Percentiles rank a stretch among this genome's conserved stretches.
Evolutionary conservation across 1,140 invertebrate species (phyloP).

Genomic region (Magallana gigas): DNA sequence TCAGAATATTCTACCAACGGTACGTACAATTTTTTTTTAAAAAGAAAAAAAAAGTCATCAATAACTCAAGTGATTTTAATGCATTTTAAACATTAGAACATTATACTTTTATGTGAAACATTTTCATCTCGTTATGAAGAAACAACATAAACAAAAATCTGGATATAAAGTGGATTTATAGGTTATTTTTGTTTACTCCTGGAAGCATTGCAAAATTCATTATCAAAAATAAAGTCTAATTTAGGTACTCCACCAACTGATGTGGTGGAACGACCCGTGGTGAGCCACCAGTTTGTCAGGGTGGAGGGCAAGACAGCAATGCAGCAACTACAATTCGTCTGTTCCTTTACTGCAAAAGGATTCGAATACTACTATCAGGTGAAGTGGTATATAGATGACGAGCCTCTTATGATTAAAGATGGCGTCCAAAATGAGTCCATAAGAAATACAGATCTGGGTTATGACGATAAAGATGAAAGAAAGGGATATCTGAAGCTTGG

Average conservation of each 20-base stretch:
- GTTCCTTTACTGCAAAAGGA: neutral
- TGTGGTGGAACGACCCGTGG: neutral
- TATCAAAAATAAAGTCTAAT: neutral
- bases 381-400: neutral
- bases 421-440: neutral
- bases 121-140: too few relatives aligned
- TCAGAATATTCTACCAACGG: too few relatives aligned
- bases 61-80: too few relatives aligned
- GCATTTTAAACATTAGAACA: too few relatives aligned
- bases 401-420: neutral
- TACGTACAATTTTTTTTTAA: too few relatives aligned
- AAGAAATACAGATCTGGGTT: neutral
- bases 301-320: neutral
- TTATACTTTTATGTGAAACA: too few relatives aligned
- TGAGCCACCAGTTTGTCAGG: neutral
- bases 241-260: neutral
- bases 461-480: neutral
- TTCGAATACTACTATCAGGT: constrained; percentile 4
- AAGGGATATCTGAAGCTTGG: constrained; percentile 2
- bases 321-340: constrained; percentile 1
- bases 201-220: too few relatives aligned
- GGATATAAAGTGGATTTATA: too few relatives aligned
- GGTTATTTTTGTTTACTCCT: too few relatives aligned
- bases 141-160: too few relatives aligned
- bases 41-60: too few relatives aligned